These are phyloP conservation scores for Torymus auratus DNA, from an alignment of 2,888 invertebrate genomes.

Conservation along the genomic window DNA sequence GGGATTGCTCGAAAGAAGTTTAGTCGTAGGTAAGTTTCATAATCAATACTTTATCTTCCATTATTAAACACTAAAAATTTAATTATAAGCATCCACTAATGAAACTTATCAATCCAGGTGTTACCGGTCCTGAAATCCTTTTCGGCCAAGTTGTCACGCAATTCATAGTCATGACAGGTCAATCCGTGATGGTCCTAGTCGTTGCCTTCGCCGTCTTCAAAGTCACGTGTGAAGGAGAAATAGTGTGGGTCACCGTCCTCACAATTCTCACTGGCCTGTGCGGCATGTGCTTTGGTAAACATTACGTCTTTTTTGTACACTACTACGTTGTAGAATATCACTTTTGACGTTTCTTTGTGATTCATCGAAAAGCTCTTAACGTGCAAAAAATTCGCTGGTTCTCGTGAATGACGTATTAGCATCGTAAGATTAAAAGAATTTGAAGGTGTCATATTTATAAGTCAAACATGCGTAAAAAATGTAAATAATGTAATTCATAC, in stretches of 20 bases:
- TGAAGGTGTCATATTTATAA: too few relatives aligned
- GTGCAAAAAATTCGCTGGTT: too few relatives aligned
- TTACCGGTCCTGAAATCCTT: slow-evolving; percentile 88
- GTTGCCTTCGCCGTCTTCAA: slow-evolving; percentile 88
- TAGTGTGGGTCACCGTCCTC: slow-evolving; percentile 85
- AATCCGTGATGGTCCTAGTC: slow-evolving; percentile 87
- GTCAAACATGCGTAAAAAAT: too few relatives aligned
- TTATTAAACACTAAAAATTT: too few relatives aligned
- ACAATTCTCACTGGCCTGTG: slow-evolving; percentile 91
- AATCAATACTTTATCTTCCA: slow-evolving; percentile 29
- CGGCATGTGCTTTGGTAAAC: slow-evolving; percentile 94
- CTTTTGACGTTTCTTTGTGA: neutral
- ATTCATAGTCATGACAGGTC: slow-evolving; percentile 91
- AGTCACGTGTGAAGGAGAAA: slow-evolving; percentile 86
- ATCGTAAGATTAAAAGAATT: too few relatives aligned
- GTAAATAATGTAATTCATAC: too few relatives aligned
- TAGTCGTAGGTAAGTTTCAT: slow-evolving; percentile 82
- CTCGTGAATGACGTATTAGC: too few relatives aligned
- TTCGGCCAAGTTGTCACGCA: slow-evolving; percentile 92
- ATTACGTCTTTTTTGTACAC: neutral
- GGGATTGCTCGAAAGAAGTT: slow-evolving; percentile 91
- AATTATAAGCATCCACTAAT: too few relatives aligned
- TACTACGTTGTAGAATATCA: neutral
- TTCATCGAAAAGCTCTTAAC: neutral
- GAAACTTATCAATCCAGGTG: slow-evolving; percentile 70